Percentiles rank a stretch among this genome's conserved stretches.
Evolutionary conservation across 2,797 vertebrate species (phyloP).

Genomic region (Macroramphosus scolopax): DNA sequence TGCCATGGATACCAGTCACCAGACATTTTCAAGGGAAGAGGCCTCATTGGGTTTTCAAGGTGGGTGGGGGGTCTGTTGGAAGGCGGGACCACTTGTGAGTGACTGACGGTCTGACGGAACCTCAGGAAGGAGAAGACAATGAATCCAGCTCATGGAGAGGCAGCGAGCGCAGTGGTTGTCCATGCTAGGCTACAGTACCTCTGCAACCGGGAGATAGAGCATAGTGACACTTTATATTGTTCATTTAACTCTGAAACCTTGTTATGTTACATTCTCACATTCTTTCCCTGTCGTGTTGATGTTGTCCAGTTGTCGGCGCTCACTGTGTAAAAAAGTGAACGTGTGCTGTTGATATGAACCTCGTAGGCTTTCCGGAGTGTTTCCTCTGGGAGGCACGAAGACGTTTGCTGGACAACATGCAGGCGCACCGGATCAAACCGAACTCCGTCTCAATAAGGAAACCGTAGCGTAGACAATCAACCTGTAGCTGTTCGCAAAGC

Average conservation of each 20-base stretch:
- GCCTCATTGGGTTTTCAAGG: slow-evolving; percentile 18
- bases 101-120: slow-evolving; percentile 32
- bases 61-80: slow-evolving; percentile 36
- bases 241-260: slow-evolving; percentile 43
- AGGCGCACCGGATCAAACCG: no score
- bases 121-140: slow-evolving; percentile 20
- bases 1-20: slow-evolving; percentile 42
- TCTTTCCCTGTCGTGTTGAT: slow-evolving; percentile 45
- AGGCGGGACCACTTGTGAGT: slow-evolving; percentile 53
- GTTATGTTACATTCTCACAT: slow-evolving; percentile 39
- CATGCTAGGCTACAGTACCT: slow-evolving; percentile 32
- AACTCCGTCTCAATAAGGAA: no score
- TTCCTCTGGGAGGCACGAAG: slow-evolving; percentile 11
- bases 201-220: slow-evolving; percentile 44
- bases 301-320: slow-evolving; percentile 28
- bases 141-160: slow-evolving; percentile 13
- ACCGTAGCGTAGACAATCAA: no score
- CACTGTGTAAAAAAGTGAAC: slow-evolving; percentile 20
- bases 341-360: slow-evolving; percentile 24
- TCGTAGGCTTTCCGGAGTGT: slow-evolving; percentile 28
- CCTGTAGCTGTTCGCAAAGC: no score
- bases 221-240: slow-evolving; percentile 72
- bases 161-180: slow-evolving; percentile 26
- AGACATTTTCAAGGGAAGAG: slow-evolving; percentile 42
- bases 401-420: slow-evolving; percentile 16